Evolutionary conservation across 2,888 invertebrate species (phyloP), one percentile per base, ranked within the genome.

Genomic region (Heliconius erato): DNA sequence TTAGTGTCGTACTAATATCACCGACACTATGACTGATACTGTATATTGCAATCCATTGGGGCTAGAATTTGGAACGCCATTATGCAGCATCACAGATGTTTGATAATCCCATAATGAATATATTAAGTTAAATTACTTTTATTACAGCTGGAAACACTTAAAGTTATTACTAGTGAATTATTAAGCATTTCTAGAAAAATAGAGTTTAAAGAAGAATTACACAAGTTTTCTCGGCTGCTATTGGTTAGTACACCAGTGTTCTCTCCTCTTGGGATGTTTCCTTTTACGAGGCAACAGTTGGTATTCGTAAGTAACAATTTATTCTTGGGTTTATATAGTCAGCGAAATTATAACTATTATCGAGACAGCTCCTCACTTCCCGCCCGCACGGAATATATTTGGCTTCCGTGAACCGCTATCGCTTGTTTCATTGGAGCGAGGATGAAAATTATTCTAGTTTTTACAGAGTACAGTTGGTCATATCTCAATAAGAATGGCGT

Each of bases 231-330:
- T 74, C 54, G 32, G 28, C 28, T 54, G 54, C 32, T 74, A 12
- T 12, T 23, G 28, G 12, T 74, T 32, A 71, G 14, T 71, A 23
- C 32, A 23, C 74, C 74, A 32, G 32, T 28, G 54, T 74, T 74
- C 16, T 74, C 54, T 5, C 74, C 74, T 74, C 23, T 74, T 54
- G 54, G 54, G 16, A 74, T 74, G 49, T 74, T 49, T 12, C 49
- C 74, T 28, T 74, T 54, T 32, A 54, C 54, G 11, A 74, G 32
- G 32, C 74, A 74, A 74, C 74, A 54, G 19, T 32, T 74, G 4
- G 0, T 74, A 12, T 49, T 49, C 16, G 72, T 74, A 49, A 26
- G 72, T 74, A 26, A 49, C 1, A 69, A 35, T 23, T 35, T 65
- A 26, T 12, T n/a, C 65, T 65, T 65, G 26, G 9, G 26, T 65